Evolutionary conservation across 2,888 invertebrate genomes (phyloP).

Genomic region (Drosophila austrosaltans): DNA sequence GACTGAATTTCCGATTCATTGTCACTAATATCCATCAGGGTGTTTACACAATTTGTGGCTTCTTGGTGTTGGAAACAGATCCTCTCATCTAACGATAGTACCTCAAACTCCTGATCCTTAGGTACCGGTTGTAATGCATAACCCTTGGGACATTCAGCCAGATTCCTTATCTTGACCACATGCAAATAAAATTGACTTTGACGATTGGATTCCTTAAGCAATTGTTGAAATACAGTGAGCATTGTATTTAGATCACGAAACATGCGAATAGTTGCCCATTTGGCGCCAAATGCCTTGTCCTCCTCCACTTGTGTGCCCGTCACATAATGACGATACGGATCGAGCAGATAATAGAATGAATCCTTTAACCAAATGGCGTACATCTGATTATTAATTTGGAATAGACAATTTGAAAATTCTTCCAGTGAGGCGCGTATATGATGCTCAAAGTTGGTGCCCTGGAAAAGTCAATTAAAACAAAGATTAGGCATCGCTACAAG

Average conservation of each 20-base stretch:
- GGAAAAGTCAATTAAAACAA: constrained; percentile 13
- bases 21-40: constrained; percentile 64
- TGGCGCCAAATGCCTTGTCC: constrained; percentile 34
- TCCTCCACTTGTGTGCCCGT: constrained; percentile 30
- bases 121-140: constrained; percentile 36
- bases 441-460: constrained; percentile 45
- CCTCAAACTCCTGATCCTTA: constrained; percentile 37
- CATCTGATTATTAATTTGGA: constrained; percentile 78
- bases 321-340: constrained; percentile 80
- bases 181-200: constrained; percentile 71
- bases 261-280: constrained; percentile 78
- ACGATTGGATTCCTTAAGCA: constrained; percentile 74
- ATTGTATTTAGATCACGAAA: constrained; percentile 71
- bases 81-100: constrained; percentile 67
- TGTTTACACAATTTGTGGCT: constrained; percentile 42
- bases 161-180: constrained; percentile 55
- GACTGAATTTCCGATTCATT: constrained; percentile 63
- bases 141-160: constrained; percentile 52
- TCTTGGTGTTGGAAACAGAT: constrained; percentile 63
- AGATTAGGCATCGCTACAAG: too few relatives aligned
- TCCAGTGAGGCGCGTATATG: constrained; percentile 53
- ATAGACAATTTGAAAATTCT: constrained; percentile 62
- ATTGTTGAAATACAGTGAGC: constrained; percentile 75
- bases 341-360: constrained; percentile 77
- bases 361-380: constrained; percentile 80